Evolutionary conservation across 2,888 invertebrate species (phyloP).

Genomic region (Linnaemya tessellans): DNA sequence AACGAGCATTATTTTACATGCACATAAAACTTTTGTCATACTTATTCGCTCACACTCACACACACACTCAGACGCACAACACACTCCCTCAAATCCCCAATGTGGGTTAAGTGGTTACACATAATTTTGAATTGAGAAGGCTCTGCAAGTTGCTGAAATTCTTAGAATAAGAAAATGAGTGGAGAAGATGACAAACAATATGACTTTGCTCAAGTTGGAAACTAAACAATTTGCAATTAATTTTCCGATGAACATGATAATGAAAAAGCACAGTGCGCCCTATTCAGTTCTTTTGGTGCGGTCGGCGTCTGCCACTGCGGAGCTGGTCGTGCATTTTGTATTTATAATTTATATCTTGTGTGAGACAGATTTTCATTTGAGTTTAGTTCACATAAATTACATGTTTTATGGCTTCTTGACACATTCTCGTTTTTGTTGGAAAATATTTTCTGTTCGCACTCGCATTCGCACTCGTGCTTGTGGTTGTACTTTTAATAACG

Average conservation of each 20-base stretch:
- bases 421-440: constrained; percentile 59
- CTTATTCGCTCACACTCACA: neutral
- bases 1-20: neutral
- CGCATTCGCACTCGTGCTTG: neutral
- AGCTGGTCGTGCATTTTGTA: constrained; percentile 11
- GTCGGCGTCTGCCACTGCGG: neutral
- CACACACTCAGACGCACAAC: neutral
- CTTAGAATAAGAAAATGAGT: constrained; percentile 11
- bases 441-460: constrained; percentile 38
- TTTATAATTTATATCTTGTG: constrained; percentile 40
- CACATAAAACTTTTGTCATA: constrained; percentile 15
- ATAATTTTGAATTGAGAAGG: constrained; percentile 28
- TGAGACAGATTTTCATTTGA: constrained; percentile 43
- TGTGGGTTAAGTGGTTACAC: constrained; percentile 55
- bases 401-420: constrained; percentile 69
- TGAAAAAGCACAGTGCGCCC: constrained; percentile 40
- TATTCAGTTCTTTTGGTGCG: neutral
- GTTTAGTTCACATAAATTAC: constrained; percentile 57
- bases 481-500: constrained; percentile 49
- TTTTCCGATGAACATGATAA: constrained; percentile 26
- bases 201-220: constrained; percentile 36
- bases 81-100: constrained; percentile 14
- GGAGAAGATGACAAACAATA: constrained; percentile 6
- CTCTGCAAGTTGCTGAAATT: constrained; percentile 35
- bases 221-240: constrained; percentile 59